A percentile compares a stretch with the other conserved stretches of the same genome.
Evolutionary conservation across 92 coral and sea anemone species (phyloP).

Genomic region (Epizoanthus fatuus): DNA sequence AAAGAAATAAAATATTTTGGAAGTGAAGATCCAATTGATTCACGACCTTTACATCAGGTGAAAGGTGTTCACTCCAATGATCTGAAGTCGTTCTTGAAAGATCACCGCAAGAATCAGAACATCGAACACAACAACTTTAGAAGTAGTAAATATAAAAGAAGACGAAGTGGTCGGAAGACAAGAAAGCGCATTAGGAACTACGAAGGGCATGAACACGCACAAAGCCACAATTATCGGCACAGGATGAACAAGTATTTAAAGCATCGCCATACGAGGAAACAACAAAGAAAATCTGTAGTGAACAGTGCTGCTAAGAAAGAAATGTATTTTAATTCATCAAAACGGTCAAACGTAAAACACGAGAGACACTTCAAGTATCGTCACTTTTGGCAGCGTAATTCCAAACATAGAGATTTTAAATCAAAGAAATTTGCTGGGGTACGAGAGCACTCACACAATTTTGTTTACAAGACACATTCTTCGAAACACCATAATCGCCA

Average conservation of each 20-base stretch:
- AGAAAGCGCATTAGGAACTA: no score
- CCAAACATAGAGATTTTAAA: neutral
- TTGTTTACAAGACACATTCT: neutral
- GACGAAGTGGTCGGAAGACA: neutral
- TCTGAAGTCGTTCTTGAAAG: conserved; percentile 8
- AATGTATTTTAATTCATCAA: neutral
- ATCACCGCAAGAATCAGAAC: neutral
- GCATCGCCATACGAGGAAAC: no score
- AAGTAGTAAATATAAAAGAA: neutral
- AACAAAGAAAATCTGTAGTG: neutral
- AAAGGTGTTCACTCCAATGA: neutral
- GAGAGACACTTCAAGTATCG: neutral
- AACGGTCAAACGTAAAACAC: conserved; percentile 6
- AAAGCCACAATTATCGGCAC: neutral
- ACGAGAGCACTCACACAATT: neutral
- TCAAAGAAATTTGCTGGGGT: neutral
- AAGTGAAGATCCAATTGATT: conserved; percentile 11
- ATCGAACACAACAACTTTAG: neutral
- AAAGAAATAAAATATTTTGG: conserved; percentile 39
- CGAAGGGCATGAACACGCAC: neutral
- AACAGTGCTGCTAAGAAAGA: neutral
- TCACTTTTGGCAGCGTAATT: neutral
- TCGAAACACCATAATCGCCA: neutral
- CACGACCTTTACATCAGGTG: neutral
- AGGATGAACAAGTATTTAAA: neutral